A percentile compares a stretch with the other conserved stretches of the same genome.
Evolutionary conservation across 2,888 invertebrate genomes (phyloP).

Genomic region (Papilio protenor): DNA sequence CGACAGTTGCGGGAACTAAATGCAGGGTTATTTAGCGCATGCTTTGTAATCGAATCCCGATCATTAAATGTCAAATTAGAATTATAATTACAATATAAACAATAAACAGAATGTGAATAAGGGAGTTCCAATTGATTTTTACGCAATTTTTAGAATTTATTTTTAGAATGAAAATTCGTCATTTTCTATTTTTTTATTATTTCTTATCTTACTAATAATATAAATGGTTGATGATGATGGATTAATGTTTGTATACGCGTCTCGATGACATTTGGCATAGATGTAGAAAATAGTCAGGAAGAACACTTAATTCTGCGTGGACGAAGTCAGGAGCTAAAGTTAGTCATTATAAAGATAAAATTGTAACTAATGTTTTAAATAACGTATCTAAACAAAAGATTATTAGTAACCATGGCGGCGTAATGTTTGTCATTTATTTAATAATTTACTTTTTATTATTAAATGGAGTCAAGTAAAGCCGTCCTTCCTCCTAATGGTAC

Average conservation of each 20-base stretch:
- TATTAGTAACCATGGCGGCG: background rate
- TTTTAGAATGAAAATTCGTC: background rate
- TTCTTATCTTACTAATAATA: too few relatives aligned
- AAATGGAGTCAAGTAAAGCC: background rate
- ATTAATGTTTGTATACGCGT: too few relatives aligned
- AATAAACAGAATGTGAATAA: too few relatives aligned
- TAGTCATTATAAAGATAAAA: background rate
- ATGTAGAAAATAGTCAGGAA: too few relatives aligned
- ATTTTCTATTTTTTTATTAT: background rate
- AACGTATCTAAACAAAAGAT: background rate
- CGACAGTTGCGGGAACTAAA: constrained; percentile 44
- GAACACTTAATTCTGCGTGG: too few relatives aligned
- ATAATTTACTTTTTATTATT: background rate
- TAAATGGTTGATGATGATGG: too few relatives aligned
- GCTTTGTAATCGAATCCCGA: background rate
- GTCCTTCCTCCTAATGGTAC: constrained; percentile 38
- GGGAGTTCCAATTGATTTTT: too few relatives aligned
- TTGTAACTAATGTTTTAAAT: background rate
- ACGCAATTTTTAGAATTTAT: too few relatives aligned
- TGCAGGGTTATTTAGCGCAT: background rate
- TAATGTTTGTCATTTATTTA: constrained; percentile 12
- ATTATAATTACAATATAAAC: background rate
- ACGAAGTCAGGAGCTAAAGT: background rate
- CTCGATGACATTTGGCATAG: too few relatives aligned
- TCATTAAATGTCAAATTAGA: background rate